Evolutionary conservation across 2,888 invertebrate genomes (phyloP).

Genomic region (Yponomeuta plumbellus): DNA sequence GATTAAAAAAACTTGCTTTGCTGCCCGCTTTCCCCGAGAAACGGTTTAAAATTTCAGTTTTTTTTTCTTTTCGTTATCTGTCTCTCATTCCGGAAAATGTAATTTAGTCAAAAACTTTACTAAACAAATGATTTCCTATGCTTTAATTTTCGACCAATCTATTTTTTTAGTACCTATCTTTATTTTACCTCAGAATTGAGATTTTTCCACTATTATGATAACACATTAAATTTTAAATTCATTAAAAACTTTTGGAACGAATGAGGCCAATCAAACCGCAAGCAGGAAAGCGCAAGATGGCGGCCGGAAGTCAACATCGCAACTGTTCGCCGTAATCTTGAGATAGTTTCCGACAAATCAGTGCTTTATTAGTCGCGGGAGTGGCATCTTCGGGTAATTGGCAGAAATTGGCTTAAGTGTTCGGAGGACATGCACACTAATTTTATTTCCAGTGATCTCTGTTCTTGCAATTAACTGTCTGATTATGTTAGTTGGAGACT

Average conservation of each 20-base stretch:
- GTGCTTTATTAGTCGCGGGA: not conserved
- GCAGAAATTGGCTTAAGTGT: not conserved
- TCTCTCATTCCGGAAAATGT: too few relatives aligned
- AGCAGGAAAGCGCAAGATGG: not conserved
- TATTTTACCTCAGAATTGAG: too few relatives aligned
- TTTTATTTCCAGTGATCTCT: constrained; percentile 1
- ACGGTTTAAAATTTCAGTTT: not conserved
- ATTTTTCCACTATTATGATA: too few relatives aligned
- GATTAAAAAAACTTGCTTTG: not conserved
- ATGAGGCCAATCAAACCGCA: not conserved
- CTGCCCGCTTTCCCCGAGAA: not conserved
- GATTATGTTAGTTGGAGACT: not conserved
- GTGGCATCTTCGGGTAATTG: not conserved
- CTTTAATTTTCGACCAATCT: too few relatives aligned
- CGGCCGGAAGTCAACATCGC: not conserved
- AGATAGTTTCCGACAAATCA: not conserved
- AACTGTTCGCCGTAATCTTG: not conserved
- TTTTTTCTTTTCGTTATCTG: not conserved
- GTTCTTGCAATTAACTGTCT: not conserved
- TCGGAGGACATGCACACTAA: constrained; percentile 2
- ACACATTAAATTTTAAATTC: too few relatives aligned
- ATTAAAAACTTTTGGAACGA: not conserved
- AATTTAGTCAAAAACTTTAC: too few relatives aligned
- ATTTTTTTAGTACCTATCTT: too few relatives aligned
- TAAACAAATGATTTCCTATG: too few relatives aligned